These are phyloP conservation scores for Hipposideros armiger DNA, from an alignment of 2,113 vertebrate genomes.

Conservation along the genomic window DNA sequence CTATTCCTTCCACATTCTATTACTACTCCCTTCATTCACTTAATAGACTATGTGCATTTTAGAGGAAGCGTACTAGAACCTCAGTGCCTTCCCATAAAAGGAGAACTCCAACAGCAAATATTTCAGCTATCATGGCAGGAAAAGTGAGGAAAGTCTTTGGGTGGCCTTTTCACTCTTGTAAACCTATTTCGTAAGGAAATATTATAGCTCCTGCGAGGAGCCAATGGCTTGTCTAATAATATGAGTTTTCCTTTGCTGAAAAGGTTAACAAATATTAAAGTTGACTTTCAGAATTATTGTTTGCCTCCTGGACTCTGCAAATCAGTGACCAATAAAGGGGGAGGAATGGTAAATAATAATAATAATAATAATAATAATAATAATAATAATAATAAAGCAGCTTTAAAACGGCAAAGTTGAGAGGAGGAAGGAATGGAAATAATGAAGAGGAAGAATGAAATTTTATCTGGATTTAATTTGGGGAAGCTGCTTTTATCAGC, in stretches of 20 bases:
- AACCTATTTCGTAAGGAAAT: not conserved
- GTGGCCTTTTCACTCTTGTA: not conserved
- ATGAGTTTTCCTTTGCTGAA: conserved; percentile 6
- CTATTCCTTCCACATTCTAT: not conserved
- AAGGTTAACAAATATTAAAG: conserved; percentile 39
- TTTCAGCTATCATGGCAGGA: not conserved
- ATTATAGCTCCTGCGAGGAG: not conserved
- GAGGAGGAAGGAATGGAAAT: not conserved
- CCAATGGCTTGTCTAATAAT: not conserved
- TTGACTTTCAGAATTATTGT: conserved; percentile 52
- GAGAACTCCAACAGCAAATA: not conserved
- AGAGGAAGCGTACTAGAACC: not conserved
- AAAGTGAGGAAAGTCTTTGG: not conserved
- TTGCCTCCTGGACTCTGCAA: conserved; percentile 55
- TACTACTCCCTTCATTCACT: not conserved
- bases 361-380: not conserved
- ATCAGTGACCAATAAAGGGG: not conserved
- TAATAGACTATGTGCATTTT: not conserved
- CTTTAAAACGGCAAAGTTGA: not conserved
- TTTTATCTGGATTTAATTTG: not conserved
- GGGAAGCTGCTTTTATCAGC: not conserved
- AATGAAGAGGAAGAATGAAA: conserved; percentile 37
- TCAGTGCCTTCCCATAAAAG: not conserved
- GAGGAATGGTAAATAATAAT: not conserved
- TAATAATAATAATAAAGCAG: not conserved